Conservation (phyloP, 2,113 vertebrate species). For the Paramormyrops kingsleyae region DNA sequence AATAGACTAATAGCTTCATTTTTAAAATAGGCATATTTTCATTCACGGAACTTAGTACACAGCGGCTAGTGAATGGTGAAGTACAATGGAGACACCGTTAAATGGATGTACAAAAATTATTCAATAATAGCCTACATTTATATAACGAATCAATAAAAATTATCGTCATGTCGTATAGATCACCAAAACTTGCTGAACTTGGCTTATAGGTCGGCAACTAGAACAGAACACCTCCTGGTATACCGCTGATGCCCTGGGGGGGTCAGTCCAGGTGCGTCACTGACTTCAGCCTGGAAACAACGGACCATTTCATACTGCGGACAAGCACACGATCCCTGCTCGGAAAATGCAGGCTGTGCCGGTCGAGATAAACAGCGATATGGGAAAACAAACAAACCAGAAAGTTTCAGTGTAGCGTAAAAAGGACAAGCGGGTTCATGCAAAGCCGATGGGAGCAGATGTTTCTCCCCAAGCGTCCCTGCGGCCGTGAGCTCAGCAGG, state of each 20-base stretch:
- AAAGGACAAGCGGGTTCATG: conserved; percentile 9
- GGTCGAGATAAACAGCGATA: neutral
- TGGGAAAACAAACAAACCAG: neutral
- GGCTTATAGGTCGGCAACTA: neutral
- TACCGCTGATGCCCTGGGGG: neutral
- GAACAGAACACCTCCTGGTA: neutral
- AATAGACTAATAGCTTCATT: neutral
- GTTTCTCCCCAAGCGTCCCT: conserved; percentile 54
- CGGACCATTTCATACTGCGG: neutral
- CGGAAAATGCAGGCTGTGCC: too few species aligned
- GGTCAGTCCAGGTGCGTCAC: neutral
- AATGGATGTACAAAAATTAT: neutral
- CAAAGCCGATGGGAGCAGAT: conserved; percentile 51
- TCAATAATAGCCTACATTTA: neutral
- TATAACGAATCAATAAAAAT: neutral
- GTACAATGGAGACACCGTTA: neutral
- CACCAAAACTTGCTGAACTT: neutral
- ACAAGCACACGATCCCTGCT: neutral
- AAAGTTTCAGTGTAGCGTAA: neutral
- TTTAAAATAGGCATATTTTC: neutral
- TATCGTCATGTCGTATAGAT: neutral
- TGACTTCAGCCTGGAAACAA: neutral
- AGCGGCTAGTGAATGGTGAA: neutral
- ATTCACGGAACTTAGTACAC: neutral
- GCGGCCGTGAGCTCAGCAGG: conserved; percentile 54